Base-by-base conservation (phyloP, 1,140 invertebrate genomes). In the Teleopsis dalmanni region DNA sequence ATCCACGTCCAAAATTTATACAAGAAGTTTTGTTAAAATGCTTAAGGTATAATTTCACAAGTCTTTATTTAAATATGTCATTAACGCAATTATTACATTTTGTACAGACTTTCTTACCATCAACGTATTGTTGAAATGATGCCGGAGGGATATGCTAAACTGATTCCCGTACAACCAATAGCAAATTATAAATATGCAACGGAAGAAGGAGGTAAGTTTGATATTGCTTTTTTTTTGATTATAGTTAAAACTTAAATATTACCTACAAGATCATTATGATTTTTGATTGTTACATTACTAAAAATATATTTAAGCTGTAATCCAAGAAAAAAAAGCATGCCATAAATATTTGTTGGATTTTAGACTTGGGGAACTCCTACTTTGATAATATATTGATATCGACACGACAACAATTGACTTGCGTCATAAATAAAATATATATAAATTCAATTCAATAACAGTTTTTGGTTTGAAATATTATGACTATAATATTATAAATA, bases 1-100 rank as follows among this genome's bases (percentile, higher is more conserved):
- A 94, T 72, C 94, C 95, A 1, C 87, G 93, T 61, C 88, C 91
- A n/a, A 91, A 95, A 67, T 99, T 99, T 70, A 87, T 98, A 38
- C 78, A 82, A 57, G 96, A 99, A 78, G 88, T 93, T 9, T 78
- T 99, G 14, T 78, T 85, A 4, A 95, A 94, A 72, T 88, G 85
- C 63, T 74, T 98, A 57, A 84, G 94, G 87, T 90, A 72, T 60
- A 48, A 50, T 37, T 19, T 46, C 11, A 38, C 25, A 19, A 3
- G 3, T 21, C 18, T 38, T 36, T 37, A 16, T 18, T 48, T 45
- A 36, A 13, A 45, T 16, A 36, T 22, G 11, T 41, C 22, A 18
- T 27, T 26, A n/a, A 33, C 18, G 9, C 21, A 22, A 21, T 35
- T 29, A 46, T 26, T 13, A 26, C 8, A 29, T 54, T 55, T 48